These are phyloP conservation scores for Euspilapteryx auroguttella DNA, from an alignment of 2,888 invertebrate species.

Conservation along the genomic window DNA sequence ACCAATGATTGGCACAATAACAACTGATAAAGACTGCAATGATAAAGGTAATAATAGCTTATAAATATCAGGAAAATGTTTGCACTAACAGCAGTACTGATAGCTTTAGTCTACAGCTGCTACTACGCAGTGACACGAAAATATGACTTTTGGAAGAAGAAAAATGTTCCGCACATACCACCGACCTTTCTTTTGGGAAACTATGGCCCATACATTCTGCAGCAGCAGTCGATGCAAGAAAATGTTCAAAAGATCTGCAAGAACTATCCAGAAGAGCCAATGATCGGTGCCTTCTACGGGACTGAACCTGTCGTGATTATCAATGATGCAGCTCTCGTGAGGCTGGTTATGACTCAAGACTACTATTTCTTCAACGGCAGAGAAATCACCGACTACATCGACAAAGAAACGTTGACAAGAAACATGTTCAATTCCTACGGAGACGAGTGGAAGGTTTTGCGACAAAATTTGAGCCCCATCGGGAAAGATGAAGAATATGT, in stretches of 20 bases:
- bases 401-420: conserved; percentile 18
- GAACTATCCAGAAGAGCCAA: conserved; percentile 20
- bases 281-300: conserved; percentile 28
- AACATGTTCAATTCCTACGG: conserved; percentile 25
- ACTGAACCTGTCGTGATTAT: conserved; percentile 29
- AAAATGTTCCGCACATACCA: conserved; percentile 16
- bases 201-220: conserved; percentile 18
- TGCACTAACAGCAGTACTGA: too few relatives aligned
- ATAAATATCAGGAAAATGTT: too few relatives aligned
- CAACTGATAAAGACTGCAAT: too few relatives aligned
- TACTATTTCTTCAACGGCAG: conserved; percentile 31
- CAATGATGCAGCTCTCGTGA: conserved; percentile 25
- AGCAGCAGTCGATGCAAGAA: conserved; percentile 14
- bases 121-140: too few relatives aligned
- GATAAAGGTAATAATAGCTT: too few relatives aligned
- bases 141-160: conserved; percentile 23
- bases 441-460: conserved; percentile 27
- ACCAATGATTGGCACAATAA: too few relatives aligned
- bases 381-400: conserved; percentile 17
- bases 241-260: conserved; percentile 18
- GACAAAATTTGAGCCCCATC: conserved; percentile 32
- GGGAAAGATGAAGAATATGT: conserved; percentile 37
- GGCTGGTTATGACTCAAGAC: conserved; percentile 24
- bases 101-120: too few relatives aligned
- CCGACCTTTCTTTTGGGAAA: conserved; percentile 27